Conservation (phyloP, 2,113 vertebrate genomes). For the Rallus limicola region DNA sequence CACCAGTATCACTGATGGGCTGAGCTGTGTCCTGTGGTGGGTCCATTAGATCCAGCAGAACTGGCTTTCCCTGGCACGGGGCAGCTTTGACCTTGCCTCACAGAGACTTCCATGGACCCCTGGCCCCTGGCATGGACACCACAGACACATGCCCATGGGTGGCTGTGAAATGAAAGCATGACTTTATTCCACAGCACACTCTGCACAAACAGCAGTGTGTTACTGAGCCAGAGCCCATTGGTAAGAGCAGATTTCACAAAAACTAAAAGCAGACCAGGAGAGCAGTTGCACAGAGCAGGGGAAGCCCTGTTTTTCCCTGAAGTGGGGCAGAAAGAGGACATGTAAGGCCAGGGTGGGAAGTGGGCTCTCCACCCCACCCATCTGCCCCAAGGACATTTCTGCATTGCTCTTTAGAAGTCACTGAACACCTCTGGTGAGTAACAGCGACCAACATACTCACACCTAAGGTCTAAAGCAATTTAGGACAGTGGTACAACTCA, state of each 20-base stretch:
- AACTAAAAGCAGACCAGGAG: not conserved
- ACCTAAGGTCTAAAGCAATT: not conserved
- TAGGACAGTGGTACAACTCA: not conserved
- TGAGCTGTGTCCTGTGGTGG: fast-evolving
- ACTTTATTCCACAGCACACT: not conserved
- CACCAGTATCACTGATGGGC: fast-evolving
- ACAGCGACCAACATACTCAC: not conserved
- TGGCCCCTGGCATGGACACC: not conserved
- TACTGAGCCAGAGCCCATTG: not conserved
- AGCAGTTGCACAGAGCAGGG: not conserved
- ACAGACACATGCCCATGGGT: fast-evolving
- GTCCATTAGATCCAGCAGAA: fast-evolving
- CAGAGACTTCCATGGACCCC: not conserved
- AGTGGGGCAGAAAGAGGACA: not conserved
- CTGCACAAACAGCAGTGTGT: not conserved
- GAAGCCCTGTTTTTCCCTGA: not conserved
- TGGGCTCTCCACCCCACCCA: not conserved
- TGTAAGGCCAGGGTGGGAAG: fast-evolving
- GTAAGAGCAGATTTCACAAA: not conserved
- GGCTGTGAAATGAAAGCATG: fast-evolving
- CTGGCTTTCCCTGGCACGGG: fast-evolving
- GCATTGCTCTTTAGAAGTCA: not conserved
- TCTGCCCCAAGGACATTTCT: not conserved
- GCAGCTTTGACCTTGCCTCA: not conserved
- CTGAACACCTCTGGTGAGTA: not conserved